These are phyloP conservation scores for Manis crassicaudata DNA, from an alignment of 2,797 vertebrate genomes.

Conservation along the genomic window DNA sequence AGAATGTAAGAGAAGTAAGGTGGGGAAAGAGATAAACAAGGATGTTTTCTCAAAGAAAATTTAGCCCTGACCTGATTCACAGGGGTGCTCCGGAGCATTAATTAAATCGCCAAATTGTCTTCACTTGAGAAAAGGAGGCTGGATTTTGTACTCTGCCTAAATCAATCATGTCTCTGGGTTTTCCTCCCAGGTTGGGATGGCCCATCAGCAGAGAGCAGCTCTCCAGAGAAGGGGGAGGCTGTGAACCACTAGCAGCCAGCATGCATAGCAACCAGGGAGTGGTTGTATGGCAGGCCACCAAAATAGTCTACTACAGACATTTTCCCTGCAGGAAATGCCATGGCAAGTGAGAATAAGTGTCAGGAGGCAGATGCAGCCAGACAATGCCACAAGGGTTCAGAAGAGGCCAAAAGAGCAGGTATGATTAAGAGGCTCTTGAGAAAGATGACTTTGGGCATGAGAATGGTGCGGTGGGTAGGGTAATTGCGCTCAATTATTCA, in stretches of 20 bases:
- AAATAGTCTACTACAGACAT: background rate
- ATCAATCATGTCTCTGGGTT: background rate
- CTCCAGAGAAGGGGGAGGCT: background rate
- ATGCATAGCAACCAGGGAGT: background rate
- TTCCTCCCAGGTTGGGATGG: background rate
- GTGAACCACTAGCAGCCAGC: background rate
- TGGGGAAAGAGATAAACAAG: background rate
- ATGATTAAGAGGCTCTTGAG: background rate
- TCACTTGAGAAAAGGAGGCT: background rate
- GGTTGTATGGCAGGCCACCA: background rate
- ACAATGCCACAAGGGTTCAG: background rate
- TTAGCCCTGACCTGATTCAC: background rate
- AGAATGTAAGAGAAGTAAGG: background rate
- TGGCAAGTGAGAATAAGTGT: background rate
- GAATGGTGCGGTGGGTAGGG: background rate
- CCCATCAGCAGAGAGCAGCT: background rate
- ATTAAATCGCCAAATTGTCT: background rate
- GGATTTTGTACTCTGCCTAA: background rate
- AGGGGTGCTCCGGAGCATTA: background rate
- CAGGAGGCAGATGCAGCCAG: background rate
- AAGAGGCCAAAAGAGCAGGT: background rate
- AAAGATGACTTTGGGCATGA: background rate
- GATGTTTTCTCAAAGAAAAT: background rate
- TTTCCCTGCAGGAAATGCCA: background rate
- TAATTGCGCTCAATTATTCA: background rate